Evolutionary conservation across 1,140 invertebrate genomes (phyloP).

Genomic region (Scaptomyza pallida): DNA sequence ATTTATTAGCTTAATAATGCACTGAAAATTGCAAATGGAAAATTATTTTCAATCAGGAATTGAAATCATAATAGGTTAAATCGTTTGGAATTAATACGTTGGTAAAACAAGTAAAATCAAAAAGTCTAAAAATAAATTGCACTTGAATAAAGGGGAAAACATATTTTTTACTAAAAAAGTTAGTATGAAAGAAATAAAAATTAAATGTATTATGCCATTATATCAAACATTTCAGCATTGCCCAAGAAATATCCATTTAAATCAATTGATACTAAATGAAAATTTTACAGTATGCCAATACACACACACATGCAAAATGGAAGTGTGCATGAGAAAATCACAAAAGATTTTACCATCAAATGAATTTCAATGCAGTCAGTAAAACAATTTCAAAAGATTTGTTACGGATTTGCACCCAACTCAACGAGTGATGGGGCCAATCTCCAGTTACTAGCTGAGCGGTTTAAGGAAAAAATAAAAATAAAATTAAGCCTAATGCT

Average conservation of each 20-base stretch:
- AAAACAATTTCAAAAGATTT: slow-evolving; percentile 73
- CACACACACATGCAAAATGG: slow-evolving; percentile 14
- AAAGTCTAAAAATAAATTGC: too few species aligned
- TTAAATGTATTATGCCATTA: too few species aligned
- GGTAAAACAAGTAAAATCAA: too few species aligned
- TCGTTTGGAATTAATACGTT: too few species aligned
- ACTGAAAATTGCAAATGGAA: neutral
- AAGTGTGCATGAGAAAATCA: slow-evolving; percentile 33
- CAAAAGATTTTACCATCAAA: slow-evolving; percentile 63
- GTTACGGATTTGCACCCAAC: slow-evolving; percentile 72
- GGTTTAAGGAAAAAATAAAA: slow-evolving; percentile 27
- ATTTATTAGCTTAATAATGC: neutral
- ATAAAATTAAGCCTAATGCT: slow-evolving; percentile 67
- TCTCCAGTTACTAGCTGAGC: slow-evolving; percentile 7
- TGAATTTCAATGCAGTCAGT: slow-evolving; percentile 66
- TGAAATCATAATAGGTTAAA: too few species aligned
- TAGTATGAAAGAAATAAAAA: too few species aligned
- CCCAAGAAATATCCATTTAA: slow-evolving; percentile 21
- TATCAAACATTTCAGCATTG: neutral
- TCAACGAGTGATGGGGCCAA: slow-evolving; percentile 40
- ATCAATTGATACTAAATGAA: slow-evolving; percentile 29
- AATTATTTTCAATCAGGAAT: too few species aligned
- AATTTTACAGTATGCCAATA: slow-evolving; percentile 18
- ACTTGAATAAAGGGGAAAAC: too few species aligned
- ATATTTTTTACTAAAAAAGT: too few species aligned